A percentile compares a stretch with the other conserved stretches of the same genome.
Evolutionary conservation across 2,888 invertebrate genomes (phyloP).

Genomic region (Agriotes lineatus): DNA sequence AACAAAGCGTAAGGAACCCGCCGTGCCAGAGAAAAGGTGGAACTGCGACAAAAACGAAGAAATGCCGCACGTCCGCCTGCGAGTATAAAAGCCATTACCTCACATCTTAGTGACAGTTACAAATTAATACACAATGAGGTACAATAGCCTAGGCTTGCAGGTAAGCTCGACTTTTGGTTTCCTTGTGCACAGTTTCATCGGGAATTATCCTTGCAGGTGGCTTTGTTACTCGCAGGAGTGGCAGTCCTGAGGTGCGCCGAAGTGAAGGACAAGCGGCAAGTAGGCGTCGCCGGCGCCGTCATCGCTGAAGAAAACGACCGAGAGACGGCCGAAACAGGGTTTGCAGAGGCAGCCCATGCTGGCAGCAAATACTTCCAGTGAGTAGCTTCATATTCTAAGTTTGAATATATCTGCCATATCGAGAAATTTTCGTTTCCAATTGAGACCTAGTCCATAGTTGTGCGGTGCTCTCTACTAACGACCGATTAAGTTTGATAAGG

Average conservation of each 20-base stretch:
- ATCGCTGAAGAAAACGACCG: constrained; percentile 29
- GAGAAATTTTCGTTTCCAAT: not conserved
- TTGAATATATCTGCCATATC: not conserved
- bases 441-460: too few relatives aligned
- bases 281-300: constrained; percentile 31
- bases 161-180: too few relatives aligned
- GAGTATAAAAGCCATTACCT: constrained; percentile 44
- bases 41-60: constrained; percentile 46
- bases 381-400: constrained; percentile 51
- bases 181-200: too few relatives aligned
- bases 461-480: too few relatives aligned
- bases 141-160: constrained; percentile 22
- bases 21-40: constrained; percentile 45
- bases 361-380: constrained; percentile 69
- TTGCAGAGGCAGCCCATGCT: constrained; percentile 50
- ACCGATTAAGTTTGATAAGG: too few relatives aligned
- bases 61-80: constrained; percentile 30
- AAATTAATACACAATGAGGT: constrained; percentile 27
- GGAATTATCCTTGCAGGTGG: constrained; percentile 11
- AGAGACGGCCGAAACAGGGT: constrained; percentile 36
- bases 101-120: constrained; percentile 9
- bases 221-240: constrained; percentile 23
- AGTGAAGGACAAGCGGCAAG: constrained; percentile 41
- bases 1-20: constrained; percentile 44
- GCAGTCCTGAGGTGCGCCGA: constrained; percentile 26